Percentiles rank a stretch among this genome's conserved stretches.
phyloP scores from a whole-genome alignment of 2,888 invertebrate genomes.

The Gymnosoma rotundatum region DNA sequence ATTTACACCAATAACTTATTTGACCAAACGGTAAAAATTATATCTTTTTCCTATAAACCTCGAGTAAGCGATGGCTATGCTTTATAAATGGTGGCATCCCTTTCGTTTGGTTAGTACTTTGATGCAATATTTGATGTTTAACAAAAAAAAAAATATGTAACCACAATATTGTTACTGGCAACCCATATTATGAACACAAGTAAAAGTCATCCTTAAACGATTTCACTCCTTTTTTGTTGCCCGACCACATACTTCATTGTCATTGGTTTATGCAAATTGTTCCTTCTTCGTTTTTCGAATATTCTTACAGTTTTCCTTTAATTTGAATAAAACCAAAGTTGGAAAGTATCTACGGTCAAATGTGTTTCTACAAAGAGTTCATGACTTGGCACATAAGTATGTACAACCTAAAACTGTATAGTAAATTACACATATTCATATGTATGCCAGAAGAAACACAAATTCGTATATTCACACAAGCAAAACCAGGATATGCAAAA shows the following conservation, averaged over 20 bases:
- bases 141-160: slow-evolving; percentile 21
- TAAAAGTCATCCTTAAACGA: slow-evolving; percentile 51
- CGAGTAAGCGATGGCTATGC: too few relatives aligned
- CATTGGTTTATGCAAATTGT: slow-evolving; percentile 66
- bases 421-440: not conserved
- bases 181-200: slow-evolving; percentile 56
- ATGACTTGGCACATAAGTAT: slow-evolving; percentile 14
- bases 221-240: slow-evolving; percentile 39
- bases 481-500: not conserved
- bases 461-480: not conserved
- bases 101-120: slow-evolving; percentile 29
- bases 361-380: slow-evolving; percentile 34
- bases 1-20: too few relatives aligned
- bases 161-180: slow-evolving; percentile 66
- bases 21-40: too few relatives aligned
- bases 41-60: too few relatives aligned
- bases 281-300: slow-evolving; percentile 15
- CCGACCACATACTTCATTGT: slow-evolving; percentile 68
- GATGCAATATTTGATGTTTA: slow-evolving; percentile 64
- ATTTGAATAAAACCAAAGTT: not conserved
- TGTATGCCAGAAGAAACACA: not conserved
- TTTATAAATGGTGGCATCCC: slow-evolving; percentile 26
- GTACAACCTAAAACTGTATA: not conserved
- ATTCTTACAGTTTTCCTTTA: not conserved
- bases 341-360: slow-evolving; percentile 28